Conservation (phyloP, 2,113 vertebrate genomes). For the Calyptomena viridis region DNA sequence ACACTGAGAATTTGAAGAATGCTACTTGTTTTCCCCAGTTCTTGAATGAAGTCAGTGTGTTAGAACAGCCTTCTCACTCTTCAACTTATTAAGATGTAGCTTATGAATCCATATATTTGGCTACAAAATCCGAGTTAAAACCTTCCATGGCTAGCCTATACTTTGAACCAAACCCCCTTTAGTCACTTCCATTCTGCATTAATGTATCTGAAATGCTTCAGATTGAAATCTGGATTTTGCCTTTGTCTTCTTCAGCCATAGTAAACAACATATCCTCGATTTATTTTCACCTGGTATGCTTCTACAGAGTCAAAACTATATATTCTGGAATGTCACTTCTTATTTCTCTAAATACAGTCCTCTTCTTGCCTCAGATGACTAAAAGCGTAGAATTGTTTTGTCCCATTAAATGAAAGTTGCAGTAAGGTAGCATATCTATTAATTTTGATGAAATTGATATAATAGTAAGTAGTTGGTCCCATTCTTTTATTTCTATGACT, state of each 20-base stretch:
- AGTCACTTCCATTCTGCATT: background rate
- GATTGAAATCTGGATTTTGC: background rate
- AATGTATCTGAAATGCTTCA: background rate
- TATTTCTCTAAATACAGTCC: background rate
- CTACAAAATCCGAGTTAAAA: background rate
- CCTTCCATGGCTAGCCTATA: background rate
- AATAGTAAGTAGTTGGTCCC: background rate
- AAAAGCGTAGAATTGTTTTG: background rate
- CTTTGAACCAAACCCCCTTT: background rate
- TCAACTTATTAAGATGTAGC: background rate
- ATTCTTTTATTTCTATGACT: background rate
- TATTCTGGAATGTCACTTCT: background rate
- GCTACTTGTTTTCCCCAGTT: background rate
- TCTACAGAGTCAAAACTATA: background rate
- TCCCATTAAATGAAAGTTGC: background rate
- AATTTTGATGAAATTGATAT: background rate
- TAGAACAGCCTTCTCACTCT: background rate
- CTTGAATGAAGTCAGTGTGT: background rate
- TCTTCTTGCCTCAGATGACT: background rate
- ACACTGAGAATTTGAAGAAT: background rate
- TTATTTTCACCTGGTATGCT: background rate
- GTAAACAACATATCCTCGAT: background rate
- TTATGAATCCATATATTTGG: background rate
- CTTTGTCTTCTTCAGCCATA: background rate
- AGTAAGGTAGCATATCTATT: background rate